These are phyloP conservation scores for Fragum sueziense DNA, from an alignment of 2,888 invertebrate genomes.

Conservation along the genomic window DNA sequence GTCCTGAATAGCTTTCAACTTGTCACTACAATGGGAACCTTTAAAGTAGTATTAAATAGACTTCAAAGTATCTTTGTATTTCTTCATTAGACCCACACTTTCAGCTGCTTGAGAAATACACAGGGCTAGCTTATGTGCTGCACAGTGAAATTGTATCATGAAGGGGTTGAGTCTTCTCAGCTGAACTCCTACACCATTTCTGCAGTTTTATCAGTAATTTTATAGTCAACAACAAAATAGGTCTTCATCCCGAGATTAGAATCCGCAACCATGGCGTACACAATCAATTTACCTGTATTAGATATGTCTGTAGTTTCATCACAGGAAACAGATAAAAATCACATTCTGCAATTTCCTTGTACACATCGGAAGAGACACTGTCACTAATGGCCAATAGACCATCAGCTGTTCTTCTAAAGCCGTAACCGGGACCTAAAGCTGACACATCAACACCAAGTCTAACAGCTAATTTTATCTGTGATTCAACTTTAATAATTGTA, in stretches of 20 bases:
- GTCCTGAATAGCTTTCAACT: slow-evolving; percentile 11
- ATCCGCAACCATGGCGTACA: slow-evolving; percentile 7
- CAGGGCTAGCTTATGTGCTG: slow-evolving; percentile 23
- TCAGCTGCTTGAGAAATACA: slow-evolving; percentile 20
- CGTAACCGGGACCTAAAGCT: slow-evolving; percentile 6
- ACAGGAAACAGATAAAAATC: slow-evolving; percentile 23
- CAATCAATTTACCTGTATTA: slow-evolving; percentile 13
- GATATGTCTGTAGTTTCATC: slow-evolving; percentile 30
- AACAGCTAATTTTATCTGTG: slow-evolving; percentile 13
- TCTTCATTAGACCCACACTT: slow-evolving; percentile 7
- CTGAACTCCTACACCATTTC: slow-evolving; percentile 17
- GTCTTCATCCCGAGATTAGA: slow-evolving; percentile 3
- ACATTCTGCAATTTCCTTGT: slow-evolving; percentile 21
- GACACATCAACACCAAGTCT: slow-evolving; percentile 8
- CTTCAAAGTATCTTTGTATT: slow-evolving; percentile 23
- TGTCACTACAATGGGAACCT: slow-evolving; percentile 15
- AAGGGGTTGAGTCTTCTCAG: slow-evolving; percentile 4
- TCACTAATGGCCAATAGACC: slow-evolving; percentile 10
- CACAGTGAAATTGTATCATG: slow-evolving; percentile 25
- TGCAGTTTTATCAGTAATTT: slow-evolving; percentile 25
- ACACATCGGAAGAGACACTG: slow-evolving; percentile 1
- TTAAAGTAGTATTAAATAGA: slow-evolving; percentile 21
- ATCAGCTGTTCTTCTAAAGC: slow-evolving; percentile 24
- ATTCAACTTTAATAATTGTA: slow-evolving; percentile 19
- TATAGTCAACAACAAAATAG: slow-evolving; percentile 19